Evolutionary conservation across 2,797 vertebrate species (phyloP), one percentile per base, ranked within the genome.

Genomic region (Rhadinocentrus ornatus): DNA sequence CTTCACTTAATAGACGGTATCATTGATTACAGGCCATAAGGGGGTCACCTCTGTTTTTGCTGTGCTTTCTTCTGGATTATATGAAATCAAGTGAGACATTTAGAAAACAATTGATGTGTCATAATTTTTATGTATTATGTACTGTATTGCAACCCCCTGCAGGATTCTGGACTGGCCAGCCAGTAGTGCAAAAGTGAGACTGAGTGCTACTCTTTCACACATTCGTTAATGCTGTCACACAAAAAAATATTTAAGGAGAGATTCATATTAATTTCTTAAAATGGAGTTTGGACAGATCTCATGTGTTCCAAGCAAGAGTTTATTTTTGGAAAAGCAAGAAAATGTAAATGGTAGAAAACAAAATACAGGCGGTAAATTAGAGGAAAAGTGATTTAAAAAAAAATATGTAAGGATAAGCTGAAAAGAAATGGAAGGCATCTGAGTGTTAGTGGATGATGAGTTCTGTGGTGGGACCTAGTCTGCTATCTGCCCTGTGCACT

Each of bases 381-480:
- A 41, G 39, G 15, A 46, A 46, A 46, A n/a, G 2, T 7, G 7
- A 4, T 12, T 35, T 18, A 18, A 41, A 41, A 46, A 61, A 15
- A 16, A 50, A 52, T 55, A n/a, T 67, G 8, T 54, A 39, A 64
- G 71, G 37, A 26, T 2, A 58, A 70, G 66, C 32, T 31, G 53
- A 66, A 72, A 60, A 67, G 69, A 41, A 87, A 72, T 57, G 50
- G 69, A 71, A 71, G 69, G 66, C 66, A 75, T 65, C 81, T 75
- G 83, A 83, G 70, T 86, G 83, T 84, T 83, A 68, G 80, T 86
- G 86, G 88, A 87, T 90, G 83, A 91, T 88, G 87, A 86, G 83
- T 77, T 88, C 75, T 89, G 86, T 83, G 86, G 89, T 89, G 78
- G 81, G 75, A 88, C 69, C 87, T 91, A 88, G 90, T 91, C 86